Evolutionary conservation across 2,888 invertebrate species (phyloP).

Genomic region (Metalampra italica): DNA sequence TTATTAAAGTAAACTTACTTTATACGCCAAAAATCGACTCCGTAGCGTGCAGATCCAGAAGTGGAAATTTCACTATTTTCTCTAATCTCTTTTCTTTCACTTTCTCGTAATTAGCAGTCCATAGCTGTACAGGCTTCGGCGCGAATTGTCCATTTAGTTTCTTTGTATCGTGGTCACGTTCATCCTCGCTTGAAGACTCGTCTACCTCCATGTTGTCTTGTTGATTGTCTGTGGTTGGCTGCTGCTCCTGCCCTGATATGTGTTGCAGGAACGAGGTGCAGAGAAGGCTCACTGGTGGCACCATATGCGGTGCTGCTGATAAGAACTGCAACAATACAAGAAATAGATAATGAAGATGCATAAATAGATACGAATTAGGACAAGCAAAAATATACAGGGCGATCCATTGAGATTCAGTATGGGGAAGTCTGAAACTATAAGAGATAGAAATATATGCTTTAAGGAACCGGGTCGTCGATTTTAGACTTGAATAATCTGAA

Average conservation of each 20-base stretch:
- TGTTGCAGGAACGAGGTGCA: conserved; percentile 63
- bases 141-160: conserved; percentile 31
- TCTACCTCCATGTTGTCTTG: conserved; percentile 39
- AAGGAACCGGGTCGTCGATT: too few relatives aligned
- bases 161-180: conserved; percentile 32
- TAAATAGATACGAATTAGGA: too few relatives aligned
- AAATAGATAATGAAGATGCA: background rate
- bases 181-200: conserved; percentile 51
- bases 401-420: too few relatives aligned
- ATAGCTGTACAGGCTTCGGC: conserved; percentile 47
- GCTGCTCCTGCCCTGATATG: conserved; percentile 48
- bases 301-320: conserved; percentile 64
- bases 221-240: conserved; percentile 27
- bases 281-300: conserved; percentile 61
- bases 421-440: too few relatives aligned
- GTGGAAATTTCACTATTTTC: conserved; percentile 53
- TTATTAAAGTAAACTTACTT: conserved; percentile 18
- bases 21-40: conserved; percentile 44
- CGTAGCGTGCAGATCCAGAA: conserved; percentile 47
- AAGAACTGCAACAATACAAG: conserved; percentile 50
- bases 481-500: too few relatives aligned
- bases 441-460: too few relatives aligned
- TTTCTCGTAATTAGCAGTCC: conserved; percentile 62
- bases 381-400: too few relatives aligned
- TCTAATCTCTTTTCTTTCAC: conserved; percentile 66